Conservation (phyloP, 2,113 vertebrate species). For the Saguinus imperator region DNA sequence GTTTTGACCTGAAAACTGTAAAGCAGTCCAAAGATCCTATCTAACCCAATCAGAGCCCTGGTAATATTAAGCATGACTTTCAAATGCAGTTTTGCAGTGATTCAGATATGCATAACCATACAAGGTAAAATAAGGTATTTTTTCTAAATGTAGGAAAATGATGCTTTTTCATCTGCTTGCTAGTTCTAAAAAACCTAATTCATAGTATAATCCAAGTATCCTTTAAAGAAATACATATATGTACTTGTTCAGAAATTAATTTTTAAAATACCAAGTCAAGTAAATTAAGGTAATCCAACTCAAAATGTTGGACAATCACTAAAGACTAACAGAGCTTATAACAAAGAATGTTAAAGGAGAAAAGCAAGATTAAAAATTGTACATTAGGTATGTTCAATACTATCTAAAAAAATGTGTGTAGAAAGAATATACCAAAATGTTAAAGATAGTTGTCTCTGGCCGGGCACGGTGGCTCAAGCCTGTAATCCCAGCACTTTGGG, state of each 20-base stretch:
- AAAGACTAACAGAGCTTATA: neutral
- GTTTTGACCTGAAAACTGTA: slow-evolving; percentile 14
- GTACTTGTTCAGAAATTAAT: slow-evolving; percentile 8
- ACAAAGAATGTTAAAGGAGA: slow-evolving; percentile 10
- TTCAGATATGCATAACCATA: neutral
- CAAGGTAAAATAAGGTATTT: neutral
- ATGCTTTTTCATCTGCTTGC: slow-evolving; percentile 7
- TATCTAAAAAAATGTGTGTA: neutral
- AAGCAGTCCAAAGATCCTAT: slow-evolving; percentile 11
- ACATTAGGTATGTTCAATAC: neutral
- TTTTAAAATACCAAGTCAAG: neutral
- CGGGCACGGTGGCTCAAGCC: too few species aligned
- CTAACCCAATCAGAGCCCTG: neutral
- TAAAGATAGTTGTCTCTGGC: neutral
- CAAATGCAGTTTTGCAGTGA: neutral
- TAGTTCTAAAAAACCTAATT: neutral
- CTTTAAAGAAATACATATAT: slow-evolving; percentile 9
- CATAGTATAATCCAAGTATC: neutral
- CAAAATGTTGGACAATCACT: neutral
- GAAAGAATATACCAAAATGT: neutral
- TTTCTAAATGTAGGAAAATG: slow-evolving; percentile 19
- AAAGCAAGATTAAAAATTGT: slow-evolving; percentile 16
- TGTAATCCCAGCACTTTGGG: too few species aligned
- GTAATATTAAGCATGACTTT: slow-evolving; percentile 26
- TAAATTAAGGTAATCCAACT: slow-evolving; percentile 36